phyloP scores from a whole-genome alignment of 1,140 invertebrate genomes.

The Pseudomyrmex pallidus region DNA sequence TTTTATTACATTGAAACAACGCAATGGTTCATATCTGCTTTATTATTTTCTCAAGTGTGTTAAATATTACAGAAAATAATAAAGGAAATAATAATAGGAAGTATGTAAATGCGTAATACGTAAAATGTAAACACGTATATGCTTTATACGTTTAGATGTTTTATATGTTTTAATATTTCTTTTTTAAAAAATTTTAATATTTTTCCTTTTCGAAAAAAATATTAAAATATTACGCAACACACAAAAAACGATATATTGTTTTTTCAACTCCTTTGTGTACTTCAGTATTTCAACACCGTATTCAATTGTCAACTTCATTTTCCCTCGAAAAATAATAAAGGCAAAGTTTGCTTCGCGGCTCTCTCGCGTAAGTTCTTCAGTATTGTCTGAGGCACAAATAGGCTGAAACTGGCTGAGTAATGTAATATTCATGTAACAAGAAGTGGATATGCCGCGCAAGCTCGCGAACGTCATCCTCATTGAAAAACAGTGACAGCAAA shows the following conservation, averaged over 20 bases:
- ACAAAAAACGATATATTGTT: background rate
- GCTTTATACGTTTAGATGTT: too few species aligned
- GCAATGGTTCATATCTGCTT: too few species aligned
- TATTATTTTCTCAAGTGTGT: too few species aligned
- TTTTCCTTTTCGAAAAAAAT: too few species aligned
- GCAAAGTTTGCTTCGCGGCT: background rate
- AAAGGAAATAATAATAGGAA: too few species aligned
- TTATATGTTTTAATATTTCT: too few species aligned
- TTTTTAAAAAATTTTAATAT: too few species aligned
- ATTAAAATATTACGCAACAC: too few species aligned
- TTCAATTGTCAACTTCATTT: background rate
- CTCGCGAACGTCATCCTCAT: background rate
- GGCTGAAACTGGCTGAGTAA: constrained; percentile 23
- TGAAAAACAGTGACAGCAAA: constrained; percentile 46
- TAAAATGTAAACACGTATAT: too few species aligned
- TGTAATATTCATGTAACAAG: constrained; percentile 37
- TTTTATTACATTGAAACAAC: too few species aligned
- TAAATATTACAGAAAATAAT: too few species aligned
- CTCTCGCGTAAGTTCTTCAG: constrained; percentile 16
- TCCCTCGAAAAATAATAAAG: background rate
- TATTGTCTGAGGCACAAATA: constrained; percentile 37
- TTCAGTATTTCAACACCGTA: background rate
- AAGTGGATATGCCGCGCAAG: background rate
- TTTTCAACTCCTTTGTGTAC: background rate
- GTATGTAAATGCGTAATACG: too few species aligned